phyloP scores from a whole-genome alignment of 2,888 invertebrate genomes.

The Agonopterix alstromeriana region DNA sequence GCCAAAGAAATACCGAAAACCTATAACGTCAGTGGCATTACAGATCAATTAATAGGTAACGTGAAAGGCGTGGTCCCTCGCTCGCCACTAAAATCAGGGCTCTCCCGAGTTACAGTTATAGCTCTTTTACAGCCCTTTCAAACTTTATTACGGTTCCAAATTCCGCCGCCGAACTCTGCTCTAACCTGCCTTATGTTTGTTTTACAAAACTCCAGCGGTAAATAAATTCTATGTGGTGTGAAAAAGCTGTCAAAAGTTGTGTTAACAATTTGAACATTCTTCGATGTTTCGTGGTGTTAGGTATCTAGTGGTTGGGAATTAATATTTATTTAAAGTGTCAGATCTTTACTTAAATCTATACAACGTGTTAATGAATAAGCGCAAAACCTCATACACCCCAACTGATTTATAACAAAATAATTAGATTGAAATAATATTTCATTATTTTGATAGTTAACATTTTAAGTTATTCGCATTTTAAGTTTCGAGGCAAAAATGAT shows the following conservation, averaged over 20 bases:
- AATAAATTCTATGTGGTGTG: not conserved
- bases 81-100: constrained; percentile 70
- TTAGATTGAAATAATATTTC: too few species aligned
- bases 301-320: too few species aligned
- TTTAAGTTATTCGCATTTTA: too few species aligned
- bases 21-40: constrained; percentile 20
- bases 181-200: constrained; percentile 48
- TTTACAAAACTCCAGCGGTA: constrained; percentile 34
- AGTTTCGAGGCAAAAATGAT: too few species aligned
- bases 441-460: too few species aligned
- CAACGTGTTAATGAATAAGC: too few species aligned
- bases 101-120: constrained; percentile 70
- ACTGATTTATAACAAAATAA: too few species aligned
- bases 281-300: not conserved
- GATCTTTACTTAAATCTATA: too few species aligned
- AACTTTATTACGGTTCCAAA: constrained; percentile 73
- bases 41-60: constrained; percentile 70
- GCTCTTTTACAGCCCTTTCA: constrained; percentile 76
- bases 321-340: too few species aligned
- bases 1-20: not conserved
- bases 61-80: constrained; percentile 49
- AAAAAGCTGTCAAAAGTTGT: not conserved
- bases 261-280: not conserved
- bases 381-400: too few species aligned
- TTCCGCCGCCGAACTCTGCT: constrained; percentile 39